Evolutionary conservation across 2,797 vertebrate species (phyloP), one percentile per base, ranked within the genome.

Genomic region (Tenualosa ilisha): DNA sequence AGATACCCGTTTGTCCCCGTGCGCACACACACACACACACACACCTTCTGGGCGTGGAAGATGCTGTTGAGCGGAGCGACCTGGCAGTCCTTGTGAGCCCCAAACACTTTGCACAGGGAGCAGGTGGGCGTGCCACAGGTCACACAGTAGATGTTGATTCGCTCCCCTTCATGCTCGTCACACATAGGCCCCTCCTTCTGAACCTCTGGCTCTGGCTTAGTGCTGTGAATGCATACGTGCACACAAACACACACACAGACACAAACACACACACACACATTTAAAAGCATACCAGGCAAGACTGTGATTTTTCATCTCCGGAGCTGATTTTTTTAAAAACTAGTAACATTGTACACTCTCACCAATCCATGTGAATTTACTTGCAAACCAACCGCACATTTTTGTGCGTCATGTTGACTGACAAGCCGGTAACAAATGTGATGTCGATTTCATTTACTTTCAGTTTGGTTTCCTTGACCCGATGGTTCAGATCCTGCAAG

Each of bases 81-180:
- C 84, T 98, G 94, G 84, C 98, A 99, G 90, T 97, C 95, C 86
- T 96, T 97, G 91, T 99, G 98, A 0, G 92, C 95, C 40, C 98
- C 98, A 12, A 99, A 99, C 89, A 99, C 97, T 91, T 99, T 99
- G 87, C 98, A 99, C 87, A 99, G 90, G 0, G 98, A 99, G 83
- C 98, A 99, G 86, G 98, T 98, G 88, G 98, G 98, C 11, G 94
- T 93, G 88, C 97, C 95, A 86, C 97, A 98, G 89, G 95, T 96
- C 82, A 97, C 87, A 24, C 98, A 99, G 90, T 99, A 99, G 93
- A 99, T 98, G 91, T 99, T 99, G 92, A 99, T 98, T 92, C 95
- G 97, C 91, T 99, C 98, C 0, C 96, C 97, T 22, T 96, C 95
- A 0, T 99, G 98, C 20, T 97, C 95, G 81, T 97, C 97, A 0